Evolutionary conservation across 2,113 vertebrate species (phyloP).

Genomic region (Castor canadensis): DNA sequence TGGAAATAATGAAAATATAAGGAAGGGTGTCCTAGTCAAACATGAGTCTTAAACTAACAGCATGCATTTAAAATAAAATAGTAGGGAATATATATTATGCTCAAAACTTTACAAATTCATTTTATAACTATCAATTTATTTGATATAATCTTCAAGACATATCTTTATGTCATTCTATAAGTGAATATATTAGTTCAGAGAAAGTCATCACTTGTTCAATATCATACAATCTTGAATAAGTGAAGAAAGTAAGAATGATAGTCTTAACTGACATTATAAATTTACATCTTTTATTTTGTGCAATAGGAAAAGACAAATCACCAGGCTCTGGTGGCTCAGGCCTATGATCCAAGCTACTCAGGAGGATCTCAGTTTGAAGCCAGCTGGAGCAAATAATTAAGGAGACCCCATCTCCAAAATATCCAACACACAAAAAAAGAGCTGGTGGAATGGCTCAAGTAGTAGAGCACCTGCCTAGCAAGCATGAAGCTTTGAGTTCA

Average conservation of each 20-base stretch:
- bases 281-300: neutral
- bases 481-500: no score
- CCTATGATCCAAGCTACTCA: no score
- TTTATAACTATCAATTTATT: neutral
- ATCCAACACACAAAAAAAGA: no score
- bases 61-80: neutral
- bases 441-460: no score
- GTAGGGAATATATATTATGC: neutral
- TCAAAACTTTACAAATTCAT: neutral
- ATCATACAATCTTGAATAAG: neutral
- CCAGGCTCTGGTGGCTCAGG: no score
- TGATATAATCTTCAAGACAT: neutral
- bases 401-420: no score
- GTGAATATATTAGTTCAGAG: neutral
- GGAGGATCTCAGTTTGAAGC: no score
- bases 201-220: neutral
- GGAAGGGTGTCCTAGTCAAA: neutral
- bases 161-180: neutral
- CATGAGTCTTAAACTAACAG: neutral
- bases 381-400: no score
- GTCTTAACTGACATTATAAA: neutral
- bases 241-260: neutral
- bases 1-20: neutral
- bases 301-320: neutral
- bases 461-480: no score